Evolutionary conservation across 2,888 invertebrate genomes (phyloP).

Genomic region (Netelia fuscicornis): DNA sequence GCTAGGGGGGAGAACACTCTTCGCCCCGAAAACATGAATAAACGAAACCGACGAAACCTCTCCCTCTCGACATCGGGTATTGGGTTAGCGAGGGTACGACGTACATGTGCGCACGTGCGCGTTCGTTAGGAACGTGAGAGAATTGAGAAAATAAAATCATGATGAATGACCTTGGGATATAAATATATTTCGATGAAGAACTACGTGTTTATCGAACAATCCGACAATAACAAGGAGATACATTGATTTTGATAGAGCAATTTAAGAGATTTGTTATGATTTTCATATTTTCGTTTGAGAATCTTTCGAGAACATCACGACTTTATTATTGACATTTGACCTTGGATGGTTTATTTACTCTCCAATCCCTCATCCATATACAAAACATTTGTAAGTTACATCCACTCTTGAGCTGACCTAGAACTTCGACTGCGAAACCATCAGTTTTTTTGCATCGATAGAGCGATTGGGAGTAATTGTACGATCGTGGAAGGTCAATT

Average conservation of each 20-base stretch:
- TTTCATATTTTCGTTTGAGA: too few species aligned
- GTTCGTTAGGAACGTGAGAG: slow-evolving; percentile 35
- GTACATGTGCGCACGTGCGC: slow-evolving; percentile 41
- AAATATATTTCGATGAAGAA: not conserved
- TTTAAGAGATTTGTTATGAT: too few species aligned
- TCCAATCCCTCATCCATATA: too few species aligned
- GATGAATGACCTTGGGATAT: slow-evolving; percentile 15
- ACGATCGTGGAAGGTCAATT: slow-evolving; percentile 48
- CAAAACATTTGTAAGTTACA: too few species aligned
- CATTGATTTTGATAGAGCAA: too few species aligned
- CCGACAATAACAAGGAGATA: too few species aligned
- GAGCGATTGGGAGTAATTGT: slow-evolving; percentile 14
- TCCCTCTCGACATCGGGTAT: slow-evolving; percentile 25
- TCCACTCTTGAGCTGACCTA: too few species aligned
- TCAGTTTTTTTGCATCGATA: not conserved
- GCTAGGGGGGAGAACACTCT: slow-evolving; percentile 11
- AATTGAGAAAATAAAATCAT: slow-evolving; percentile 43
- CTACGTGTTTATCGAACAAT: not conserved
- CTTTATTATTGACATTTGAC: too few species aligned
- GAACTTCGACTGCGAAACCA: not conserved
- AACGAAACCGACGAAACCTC: slow-evolving; percentile 40
- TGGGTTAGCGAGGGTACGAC: slow-evolving; percentile 45
- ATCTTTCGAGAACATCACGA: too few species aligned
- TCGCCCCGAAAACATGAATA: not conserved
- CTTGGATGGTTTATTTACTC: too few species aligned